phyloP scores from a whole-genome alignment of 2,797 vertebrate genomes.

The Natrix natrix region DNA sequence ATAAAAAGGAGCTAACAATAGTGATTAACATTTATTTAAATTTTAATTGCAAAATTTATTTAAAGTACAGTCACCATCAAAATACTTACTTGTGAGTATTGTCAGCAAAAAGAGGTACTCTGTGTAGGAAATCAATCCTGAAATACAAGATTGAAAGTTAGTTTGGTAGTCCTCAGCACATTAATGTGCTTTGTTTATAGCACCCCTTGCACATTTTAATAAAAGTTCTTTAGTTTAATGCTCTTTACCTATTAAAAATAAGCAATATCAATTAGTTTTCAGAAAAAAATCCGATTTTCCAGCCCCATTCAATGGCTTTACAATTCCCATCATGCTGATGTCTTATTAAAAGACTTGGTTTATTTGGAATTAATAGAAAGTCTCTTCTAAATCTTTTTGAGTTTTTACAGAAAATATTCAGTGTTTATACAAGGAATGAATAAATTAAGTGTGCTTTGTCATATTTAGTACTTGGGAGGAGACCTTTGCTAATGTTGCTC shows the following conservation, averaged over 20 bases:
- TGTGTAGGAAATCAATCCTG: conserved; percentile 94
- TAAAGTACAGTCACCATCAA: not conserved
- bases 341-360: conserved; percentile 58
- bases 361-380: conserved; percentile 62
- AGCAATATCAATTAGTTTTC: conserved; percentile 23
- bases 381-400: conserved; percentile 52
- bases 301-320: conserved; percentile 40
- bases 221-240: not conserved
- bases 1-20: not conserved
- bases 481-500: conserved; percentile 61
- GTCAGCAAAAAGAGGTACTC: conserved; percentile 97
- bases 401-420: conserved; percentile 59
- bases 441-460: conserved; percentile 69
- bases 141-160: conserved; percentile 49
- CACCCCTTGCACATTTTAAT: not conserved
- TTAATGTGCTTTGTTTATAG: not conserved
- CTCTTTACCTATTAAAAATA: conserved; percentile 4
- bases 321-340: conserved; percentile 35
- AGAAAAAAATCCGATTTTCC: conserved; percentile 29
- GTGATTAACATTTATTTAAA: not conserved
- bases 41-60: fast-evolving
- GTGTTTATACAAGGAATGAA: conserved; percentile 66
- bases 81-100: conserved; percentile 91
- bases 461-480: conserved; percentile 68
- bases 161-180: not conserved